Evolutionary conservation across 1,140 invertebrate species (phyloP), one percentile per base, ranked within the genome.

Genomic region (Octopus sinensis): DNA sequence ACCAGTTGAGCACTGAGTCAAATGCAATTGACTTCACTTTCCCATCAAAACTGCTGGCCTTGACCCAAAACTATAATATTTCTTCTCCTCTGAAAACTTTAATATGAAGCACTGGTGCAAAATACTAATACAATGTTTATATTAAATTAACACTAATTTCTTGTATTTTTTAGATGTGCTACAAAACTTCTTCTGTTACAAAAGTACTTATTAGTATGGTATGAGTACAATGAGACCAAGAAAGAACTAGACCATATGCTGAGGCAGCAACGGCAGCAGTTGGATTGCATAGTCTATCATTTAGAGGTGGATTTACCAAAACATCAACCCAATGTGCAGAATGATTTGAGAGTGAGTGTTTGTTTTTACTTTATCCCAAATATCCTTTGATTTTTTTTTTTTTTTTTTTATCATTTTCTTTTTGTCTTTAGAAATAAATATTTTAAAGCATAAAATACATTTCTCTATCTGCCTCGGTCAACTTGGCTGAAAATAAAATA

Each of bases 281-380:
- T 88, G 73, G 82, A 87, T 56, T 81, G 71, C 6, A 73, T 85
- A 30, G 75, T 85, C 56, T 81, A 80, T 79, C 82, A 84, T 13
- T 76, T 84, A 54, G 85, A 86, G 54, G 77, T 80, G 30, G 94
- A 86, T 91, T 91, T 54, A 92, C 93, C 4, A 86, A 94, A 53
- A 91, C 93, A 84, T 92, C 92, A 81, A 93, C 93, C 68, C 78
- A 92, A 94, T 85, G 93, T 94, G 23, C 93, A 94, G 4, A 92
- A 93, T 86, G 89, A 94, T 53, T 91, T 95, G 13, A 94, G 94
- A 9, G 94, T 95, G 86, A 93, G 92, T 85, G 91, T 76, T 91
- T 92, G 54, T 82, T 82, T 82, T 82, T 17, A 9, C 56, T 62
- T 62, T 62, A 62, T 17, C 56, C 56, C 56, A 43, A 43, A 3